Evolutionary conservation across 1,140 invertebrate genomes (phyloP).

Genomic region (Cydia fagiglandana): DNA sequence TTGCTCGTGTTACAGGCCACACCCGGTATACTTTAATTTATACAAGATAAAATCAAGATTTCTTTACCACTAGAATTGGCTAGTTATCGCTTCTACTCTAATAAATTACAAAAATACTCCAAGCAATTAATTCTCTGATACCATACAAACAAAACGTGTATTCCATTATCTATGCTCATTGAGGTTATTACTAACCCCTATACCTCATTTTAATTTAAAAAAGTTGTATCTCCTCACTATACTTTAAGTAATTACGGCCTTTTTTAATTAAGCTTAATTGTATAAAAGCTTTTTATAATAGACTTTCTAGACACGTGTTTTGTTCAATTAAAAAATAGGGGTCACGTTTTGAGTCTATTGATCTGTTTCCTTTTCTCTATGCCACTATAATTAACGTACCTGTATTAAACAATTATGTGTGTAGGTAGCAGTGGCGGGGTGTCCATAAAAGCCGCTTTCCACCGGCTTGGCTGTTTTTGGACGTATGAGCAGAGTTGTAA

Average conservation of each 20-base stretch:
- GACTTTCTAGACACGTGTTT: neutral
- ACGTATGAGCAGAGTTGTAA: no score
- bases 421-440: no score
- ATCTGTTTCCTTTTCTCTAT: neutral
- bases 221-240: neutral
- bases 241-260: neutral
- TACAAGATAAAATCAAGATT: no score
- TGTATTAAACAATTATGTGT: neutral
- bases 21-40: no score
- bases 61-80: no score
- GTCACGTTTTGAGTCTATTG: neutral
- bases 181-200: neutral
- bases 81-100: no score
- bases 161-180: neutral
- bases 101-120: neutral
- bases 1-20: no score
- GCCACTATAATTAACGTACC: neutral
- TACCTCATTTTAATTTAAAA: neutral
- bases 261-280: neutral
- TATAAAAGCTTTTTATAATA: neutral
- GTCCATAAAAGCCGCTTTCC: no score
- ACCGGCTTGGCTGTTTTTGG: no score
- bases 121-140: neutral
- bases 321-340: slow-evolving; percentile 4
- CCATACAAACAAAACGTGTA: neutral